Evolutionary conservation across 1,140 invertebrate species (phyloP), one percentile per base, ranked within the genome.

Genomic region (Drosophila neocordata): DNA sequence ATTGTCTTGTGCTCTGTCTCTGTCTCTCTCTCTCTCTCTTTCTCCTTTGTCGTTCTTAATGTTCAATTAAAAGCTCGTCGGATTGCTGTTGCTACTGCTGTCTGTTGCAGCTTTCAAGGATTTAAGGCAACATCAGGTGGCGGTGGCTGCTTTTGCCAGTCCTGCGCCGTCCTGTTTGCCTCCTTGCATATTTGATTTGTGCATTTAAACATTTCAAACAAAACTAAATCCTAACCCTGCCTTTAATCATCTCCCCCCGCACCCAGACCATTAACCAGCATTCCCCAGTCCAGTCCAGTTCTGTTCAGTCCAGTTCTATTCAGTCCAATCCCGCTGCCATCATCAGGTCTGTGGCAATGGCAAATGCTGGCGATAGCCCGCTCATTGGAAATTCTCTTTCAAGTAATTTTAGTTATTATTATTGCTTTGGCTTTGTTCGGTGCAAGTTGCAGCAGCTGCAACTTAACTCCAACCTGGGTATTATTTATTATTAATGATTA

Each of bases 401-500:
- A 82, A 81, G 81, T 76, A 85, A 85, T 85, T 87, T 85, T 84
- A 87, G 81, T 85, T 85, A 85, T 85, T 87, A 87, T 48, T 87
- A 84, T 84, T 84, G 81, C 81, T 77, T 81, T 85, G 80, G 81
- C 80, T 84, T 84, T 83, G 79, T 83, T 84, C 65, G 44, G 35
- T 61, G 56, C 9, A 44, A 63, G 58, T 37, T 52, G 65, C 61
- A 27, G 51, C 59, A 61, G 61, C 65, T 76, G 78, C 82, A 85
- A 64, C 82, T 77, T 77, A 79, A 77, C 82, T 77, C 74, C 58
- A 65, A 87, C 75, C 82, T 82, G 64, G 55, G 74, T 74, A 82
- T 87, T 87, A 87, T 87, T 87, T 87, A 87, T 87, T 82, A 87
- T 87, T 79, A 77, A 87, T 82, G 78, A 87, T 87, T 87, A 87